A percentile compares a stretch with the other conserved stretches of the same genome.
These are phyloP conservation scores for Drosophila saltans DNA, from an alignment of 1,140 invertebrate genomes.

Conservation along the genomic window DNA sequence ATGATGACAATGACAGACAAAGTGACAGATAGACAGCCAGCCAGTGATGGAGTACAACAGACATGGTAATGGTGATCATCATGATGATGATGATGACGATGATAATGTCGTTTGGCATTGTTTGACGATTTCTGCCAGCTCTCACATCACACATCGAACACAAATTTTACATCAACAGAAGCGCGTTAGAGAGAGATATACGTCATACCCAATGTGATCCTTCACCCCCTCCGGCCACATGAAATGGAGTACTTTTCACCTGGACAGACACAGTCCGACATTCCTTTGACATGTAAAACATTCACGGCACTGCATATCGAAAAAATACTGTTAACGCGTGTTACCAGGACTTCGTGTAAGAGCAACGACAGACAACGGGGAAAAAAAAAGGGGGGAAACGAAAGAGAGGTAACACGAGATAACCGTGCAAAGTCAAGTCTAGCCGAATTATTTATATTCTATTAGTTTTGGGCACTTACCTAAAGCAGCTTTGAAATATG, in stretches of 20 bases:
- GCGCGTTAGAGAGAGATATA: constrained; percentile 52
- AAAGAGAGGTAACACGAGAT: background rate
- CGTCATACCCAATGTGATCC: constrained; percentile 4
- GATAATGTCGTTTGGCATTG: constrained; percentile 44
- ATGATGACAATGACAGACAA: constrained; percentile 64
- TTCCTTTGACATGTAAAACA: constrained; percentile 76
- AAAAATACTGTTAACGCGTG: constrained; percentile 6
- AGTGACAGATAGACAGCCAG: constrained; percentile 4
- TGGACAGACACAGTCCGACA: constrained; percentile 34
- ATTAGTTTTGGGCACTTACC: background rate
- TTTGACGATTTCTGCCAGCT: constrained; percentile 53
- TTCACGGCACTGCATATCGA: constrained; percentile 42
- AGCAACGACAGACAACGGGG: background rate
- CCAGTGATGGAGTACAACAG: background rate
- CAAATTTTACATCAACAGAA: constrained; percentile 40
- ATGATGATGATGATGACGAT: constrained; percentile 31
- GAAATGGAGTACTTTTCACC: constrained; percentile 45
- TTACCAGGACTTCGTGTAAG: constrained; percentile 3
- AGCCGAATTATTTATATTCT: constrained; percentile 3
- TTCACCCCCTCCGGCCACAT: constrained; percentile 10
- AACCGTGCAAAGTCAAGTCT: background rate
- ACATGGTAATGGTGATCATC: constrained; percentile 21
- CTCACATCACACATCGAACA: constrained; percentile 26
- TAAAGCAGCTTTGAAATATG: no score
- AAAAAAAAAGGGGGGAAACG: constrained; percentile 18